These are phyloP conservation scores for Centropyge bicolor DNA, from an alignment of 2,797 vertebrate genomes.

Conservation along the genomic window DNA sequence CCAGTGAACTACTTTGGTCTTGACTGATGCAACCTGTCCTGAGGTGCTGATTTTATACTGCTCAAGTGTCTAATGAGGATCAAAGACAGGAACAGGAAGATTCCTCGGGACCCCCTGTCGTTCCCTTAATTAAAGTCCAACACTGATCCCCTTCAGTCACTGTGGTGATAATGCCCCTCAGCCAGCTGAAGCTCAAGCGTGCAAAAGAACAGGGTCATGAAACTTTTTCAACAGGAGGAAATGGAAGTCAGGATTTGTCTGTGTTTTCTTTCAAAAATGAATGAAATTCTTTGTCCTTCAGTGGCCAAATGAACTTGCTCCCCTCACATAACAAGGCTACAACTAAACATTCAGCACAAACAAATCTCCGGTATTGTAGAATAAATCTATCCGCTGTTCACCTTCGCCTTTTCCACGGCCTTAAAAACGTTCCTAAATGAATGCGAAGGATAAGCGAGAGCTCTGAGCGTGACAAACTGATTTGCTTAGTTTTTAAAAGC, in stretches of 20 bases:
- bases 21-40: constrained; percentile 13
- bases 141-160: constrained; percentile 56
- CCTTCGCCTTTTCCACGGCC: background rate
- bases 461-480: background rate
- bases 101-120: constrained; percentile 47
- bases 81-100: constrained; percentile 51
- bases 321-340: background rate
- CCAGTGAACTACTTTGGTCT: constrained; percentile 1
- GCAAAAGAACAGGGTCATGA: constrained; percentile 16
- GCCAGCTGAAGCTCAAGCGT: constrained; percentile 31
- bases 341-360: background rate
- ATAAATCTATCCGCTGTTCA: background rate
- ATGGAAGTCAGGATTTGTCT: background rate
- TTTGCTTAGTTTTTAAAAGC: constrained; percentile 13
- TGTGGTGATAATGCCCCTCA: constrained; percentile 23
- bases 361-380: background rate
- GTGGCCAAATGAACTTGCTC: background rate
- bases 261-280: background rate
- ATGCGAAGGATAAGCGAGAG: background rate
- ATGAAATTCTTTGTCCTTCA: background rate
- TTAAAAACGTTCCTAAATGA: background rate
- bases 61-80: constrained; percentile 64
- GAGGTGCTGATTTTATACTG: constrained; percentile 32
- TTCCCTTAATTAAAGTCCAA: constrained; percentile 72
- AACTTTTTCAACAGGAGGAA: constrained; percentile 10